Base-by-base conservation (phyloP, 2,797 vertebrate species). In the Lates japonicus region DNA sequence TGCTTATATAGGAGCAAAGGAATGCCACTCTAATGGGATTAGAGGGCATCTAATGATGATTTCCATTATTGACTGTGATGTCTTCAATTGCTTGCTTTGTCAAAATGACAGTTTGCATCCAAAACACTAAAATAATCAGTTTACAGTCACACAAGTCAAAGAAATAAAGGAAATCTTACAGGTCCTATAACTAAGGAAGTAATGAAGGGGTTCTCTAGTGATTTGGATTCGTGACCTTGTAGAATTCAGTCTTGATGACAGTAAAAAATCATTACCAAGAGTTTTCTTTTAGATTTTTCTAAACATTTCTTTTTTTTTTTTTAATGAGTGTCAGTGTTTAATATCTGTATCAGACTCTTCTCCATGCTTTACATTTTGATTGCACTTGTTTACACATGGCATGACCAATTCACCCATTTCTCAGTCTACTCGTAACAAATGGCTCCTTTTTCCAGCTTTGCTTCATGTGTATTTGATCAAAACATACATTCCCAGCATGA, bases 331-430 rank as follows among this genome's bases (percentile, higher is more conserved):
- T 0, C 2, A 49, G 46, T 20, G 3, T 48, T 17, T 49, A 9
- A 49, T 0, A 19, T 9, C 46, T 8, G 19, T 19, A 7, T 48
- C 7, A 20, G 46, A 48, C 46, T 48, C 48, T n/a, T n/a, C 48
- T 49, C 9, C 48, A 10, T n/a, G 20, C 48, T 49, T 2, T 20
- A 20, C 48, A n/a, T 59, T 20, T 39, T 39, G 35, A 58, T 19
- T 35, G 33, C 1, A 66, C 54, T 37, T 66, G 20, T 37, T 58
- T 64, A 31, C 25, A 59, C 3, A 20, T 31, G 14, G 60, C 55
- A 17, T 51, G 25, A 75, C 35, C 49, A 39, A 39, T 63, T 62
- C 57, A 8, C n/a, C 59, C 39, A 35, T 39, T 74, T 62, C 22
- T 64, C 52, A 29, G 25, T 76, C 41, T 62, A 13, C 41, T 68